Conservation (phyloP, 2,113 vertebrate genomes). For the Gambusia holbrooki region DNA sequence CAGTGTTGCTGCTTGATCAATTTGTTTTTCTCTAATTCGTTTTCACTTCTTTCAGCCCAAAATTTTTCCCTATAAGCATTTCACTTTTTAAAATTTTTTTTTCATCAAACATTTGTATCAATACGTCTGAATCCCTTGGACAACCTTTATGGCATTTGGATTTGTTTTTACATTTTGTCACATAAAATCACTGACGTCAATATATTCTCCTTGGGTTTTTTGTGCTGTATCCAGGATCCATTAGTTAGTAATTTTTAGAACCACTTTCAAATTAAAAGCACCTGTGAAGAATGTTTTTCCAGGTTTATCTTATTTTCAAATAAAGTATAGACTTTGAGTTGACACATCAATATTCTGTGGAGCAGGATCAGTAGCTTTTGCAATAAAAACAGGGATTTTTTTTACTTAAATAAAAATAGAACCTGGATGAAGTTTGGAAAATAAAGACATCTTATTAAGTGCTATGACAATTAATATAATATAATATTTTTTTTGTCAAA, state of each 20-base stretch:
- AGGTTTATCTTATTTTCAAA: too few relatives aligned
- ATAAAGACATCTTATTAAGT: not conserved
- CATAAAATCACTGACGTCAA: not conserved
- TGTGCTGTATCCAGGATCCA: too few relatives aligned
- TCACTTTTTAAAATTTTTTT: not conserved
- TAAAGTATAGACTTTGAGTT: too few relatives aligned
- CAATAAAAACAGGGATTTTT: too few relatives aligned
- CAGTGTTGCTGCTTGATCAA: conserved; percentile 15
- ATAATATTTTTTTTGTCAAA: not conserved
- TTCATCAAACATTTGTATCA: not conserved
- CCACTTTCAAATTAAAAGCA: too few relatives aligned
- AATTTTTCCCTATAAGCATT: not conserved
- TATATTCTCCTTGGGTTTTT: not conserved
- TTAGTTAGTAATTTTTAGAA: too few relatives aligned
- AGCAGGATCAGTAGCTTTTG: too few relatives aligned
- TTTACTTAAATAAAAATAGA: not conserved
- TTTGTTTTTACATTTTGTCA: not conserved
- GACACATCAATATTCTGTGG: too few relatives aligned
- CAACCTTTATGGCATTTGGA: not conserved
- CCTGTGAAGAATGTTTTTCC: too few relatives aligned
- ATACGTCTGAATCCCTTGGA: not conserved
- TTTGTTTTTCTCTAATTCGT: conserved; percentile 13
- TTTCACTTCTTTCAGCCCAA: conserved; percentile 5
- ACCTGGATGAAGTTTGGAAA: not conserved
- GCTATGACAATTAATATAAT: not conserved